Base-by-base conservation (phyloP, 2,113 vertebrate genomes). In the Bubalus kerabau region DNA sequence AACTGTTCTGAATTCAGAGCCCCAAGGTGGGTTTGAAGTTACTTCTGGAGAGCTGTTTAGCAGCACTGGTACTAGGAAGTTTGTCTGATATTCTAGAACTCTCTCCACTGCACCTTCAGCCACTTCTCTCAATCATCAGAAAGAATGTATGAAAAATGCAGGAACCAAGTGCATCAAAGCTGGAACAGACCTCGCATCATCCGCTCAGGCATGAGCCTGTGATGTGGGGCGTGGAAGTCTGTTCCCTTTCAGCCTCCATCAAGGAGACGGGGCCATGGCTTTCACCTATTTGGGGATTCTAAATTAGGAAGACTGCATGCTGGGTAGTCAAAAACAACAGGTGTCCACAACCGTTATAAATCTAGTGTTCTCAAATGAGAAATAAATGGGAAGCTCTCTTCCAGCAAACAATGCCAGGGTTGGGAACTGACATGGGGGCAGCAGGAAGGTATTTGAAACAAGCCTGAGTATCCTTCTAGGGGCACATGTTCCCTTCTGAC, bases 171-270 rank as follows among this genome's bases (percentile, higher is more conserved):
- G 14, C 36, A 10, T 46, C 9, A 76, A 2, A 11, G 30, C 60
- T 59, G 43, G 30, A 24, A 5, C 7, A 32, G 32, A 11, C 52
- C 28, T 87, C 36, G 30, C 2, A 1, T 32, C 16, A 9, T 6
- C 10, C 7, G 2, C 46, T 74, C 40, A 40, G 93, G 52, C 57
- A 24, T 4, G 83, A 81, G 32, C 8, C 3, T 17, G 16, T 91
- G 84, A 48, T 54, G 32, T 17, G 13, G 32, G 40, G 19, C 32
- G 43, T 2, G 2, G 43, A n/a, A 36, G n/a, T 19, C 11, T 13
- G 7, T 40, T 76, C 32, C 21, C n/a, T 50, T 36, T 15, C 0
- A 0, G 76, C 7, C 32, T 91, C 36, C 0, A 0, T 32, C 62
- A 57, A 1, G 23, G 23, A 62, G 81, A 59, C 0, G 6, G 40